Evolutionary conservation across 2,888 invertebrate species (phyloP).

Genomic region (Dione vanillae): DNA sequence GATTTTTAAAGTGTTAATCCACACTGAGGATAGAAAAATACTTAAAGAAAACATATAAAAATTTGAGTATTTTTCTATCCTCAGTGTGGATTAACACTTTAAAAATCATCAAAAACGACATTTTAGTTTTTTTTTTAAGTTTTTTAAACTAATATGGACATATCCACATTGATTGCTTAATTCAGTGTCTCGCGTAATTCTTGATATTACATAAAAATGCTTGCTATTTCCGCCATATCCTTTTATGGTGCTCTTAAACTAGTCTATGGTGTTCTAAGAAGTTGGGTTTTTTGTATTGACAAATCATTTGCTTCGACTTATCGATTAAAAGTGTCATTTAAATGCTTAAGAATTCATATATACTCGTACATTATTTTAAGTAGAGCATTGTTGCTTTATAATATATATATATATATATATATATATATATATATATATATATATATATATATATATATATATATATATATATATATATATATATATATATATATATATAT

Average conservation of each 20-base stretch:
- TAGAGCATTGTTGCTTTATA: too few species aligned
- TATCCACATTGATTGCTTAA: conserved; percentile 6
- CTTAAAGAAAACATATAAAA: too few species aligned
- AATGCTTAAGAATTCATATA: not conserved
- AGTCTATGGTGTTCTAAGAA: conserved; percentile 25
- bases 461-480: too few species aligned
- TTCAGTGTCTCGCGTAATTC: conserved; percentile 46
- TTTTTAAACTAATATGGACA: conserved; percentile 14
- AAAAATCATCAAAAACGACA: too few species aligned
- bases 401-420: too few species aligned
- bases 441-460: too few species aligned
- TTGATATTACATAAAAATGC: conserved; percentile 42
- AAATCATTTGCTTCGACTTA: conserved; percentile 3
- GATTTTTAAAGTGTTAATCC: too few species aligned
- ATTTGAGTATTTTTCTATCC: too few species aligned
- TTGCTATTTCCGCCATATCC: conserved; percentile 18
- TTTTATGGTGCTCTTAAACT: conserved; percentile 9
- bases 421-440: too few species aligned
- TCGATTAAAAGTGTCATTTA: not conserved
- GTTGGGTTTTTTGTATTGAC: conserved; percentile 13
- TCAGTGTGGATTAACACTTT: too few species aligned
- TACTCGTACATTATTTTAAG: not conserved
- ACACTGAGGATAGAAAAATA: too few species aligned
- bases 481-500: too few species aligned
- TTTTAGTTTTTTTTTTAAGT: not conserved